A percentile compares a stretch with the other conserved stretches of the same genome.
phyloP scores from a whole-genome alignment of 2,888 invertebrate genomes.

The Tuta absoluta region DNA sequence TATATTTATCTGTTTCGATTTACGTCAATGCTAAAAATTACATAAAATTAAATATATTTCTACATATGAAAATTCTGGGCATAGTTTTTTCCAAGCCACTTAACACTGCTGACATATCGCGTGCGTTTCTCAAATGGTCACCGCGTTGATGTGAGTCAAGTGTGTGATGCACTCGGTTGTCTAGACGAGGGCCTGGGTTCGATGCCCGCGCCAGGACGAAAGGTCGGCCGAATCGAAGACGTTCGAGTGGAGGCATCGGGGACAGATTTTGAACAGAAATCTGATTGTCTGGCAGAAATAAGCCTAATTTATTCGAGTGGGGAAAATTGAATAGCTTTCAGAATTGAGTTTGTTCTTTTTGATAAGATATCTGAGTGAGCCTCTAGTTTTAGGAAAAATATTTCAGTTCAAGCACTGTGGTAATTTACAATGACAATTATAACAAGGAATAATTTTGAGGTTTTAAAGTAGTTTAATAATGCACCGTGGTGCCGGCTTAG shows the following conservation, averaged over 20 bases:
- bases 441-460: not conserved
- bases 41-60: not conserved
- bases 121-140: conserved; percentile 20
- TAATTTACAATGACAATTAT: not conserved
- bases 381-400: not conserved
- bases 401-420: not conserved
- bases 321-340: conserved; percentile 15
- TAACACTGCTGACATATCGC: conserved; percentile 8
- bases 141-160: conserved; percentile 22
- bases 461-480: too few species aligned
- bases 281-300: conserved; percentile 44
- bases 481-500: too few species aligned
- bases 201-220: conserved; percentile 67
- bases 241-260: conserved; percentile 45
- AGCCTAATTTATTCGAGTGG: conserved; percentile 37
- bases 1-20: not conserved
- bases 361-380: not conserved
- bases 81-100: not conserved
- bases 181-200: conserved; percentile 67
- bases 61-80: not conserved
- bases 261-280: conserved; percentile 39
- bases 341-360: not conserved
- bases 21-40: not conserved
- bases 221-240: conserved; percentile 72
- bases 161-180: conserved; percentile 56